These are phyloP conservation scores for Tetramorium alpestre DNA, from an alignment of 1,140 invertebrate species.

Conservation along the genomic window DNA sequence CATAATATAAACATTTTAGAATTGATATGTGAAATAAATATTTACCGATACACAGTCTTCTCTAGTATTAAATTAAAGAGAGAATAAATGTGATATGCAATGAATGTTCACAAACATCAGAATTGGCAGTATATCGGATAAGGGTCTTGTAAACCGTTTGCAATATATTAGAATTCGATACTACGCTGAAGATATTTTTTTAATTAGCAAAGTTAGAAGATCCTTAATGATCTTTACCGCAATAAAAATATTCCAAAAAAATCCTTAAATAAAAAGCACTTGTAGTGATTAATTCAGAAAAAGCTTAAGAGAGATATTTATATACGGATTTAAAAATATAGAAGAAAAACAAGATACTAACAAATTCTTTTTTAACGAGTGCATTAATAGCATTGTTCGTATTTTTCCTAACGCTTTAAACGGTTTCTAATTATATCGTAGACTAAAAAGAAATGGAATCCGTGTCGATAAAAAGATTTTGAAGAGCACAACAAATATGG, in stretches of 20 bases:
- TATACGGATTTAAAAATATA: background rate
- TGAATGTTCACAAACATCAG: constrained; percentile 1
- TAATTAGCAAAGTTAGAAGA: background rate
- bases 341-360: background rate
- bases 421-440: background rate
- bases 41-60: background rate
- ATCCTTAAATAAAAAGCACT: background rate
- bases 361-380: background rate
- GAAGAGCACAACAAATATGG: background rate
- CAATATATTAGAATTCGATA: constrained; percentile 12
- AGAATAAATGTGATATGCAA: constrained; percentile 10
- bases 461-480: background rate
- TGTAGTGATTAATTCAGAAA: background rate
- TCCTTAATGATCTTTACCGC: background rate
- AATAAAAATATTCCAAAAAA: background rate
- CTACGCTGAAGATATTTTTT: background rate
- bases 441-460: background rate
- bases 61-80: constrained; percentile 11
- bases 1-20: background rate
- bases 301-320: background rate
- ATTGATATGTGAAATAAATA: background rate
- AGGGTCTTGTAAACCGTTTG: background rate
- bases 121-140: constrained; percentile 4
- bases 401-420: background rate
- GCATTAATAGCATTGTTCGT: background rate